Conservation (phyloP, 2,113 vertebrate species). For the Calyptomena viridis region DNA sequence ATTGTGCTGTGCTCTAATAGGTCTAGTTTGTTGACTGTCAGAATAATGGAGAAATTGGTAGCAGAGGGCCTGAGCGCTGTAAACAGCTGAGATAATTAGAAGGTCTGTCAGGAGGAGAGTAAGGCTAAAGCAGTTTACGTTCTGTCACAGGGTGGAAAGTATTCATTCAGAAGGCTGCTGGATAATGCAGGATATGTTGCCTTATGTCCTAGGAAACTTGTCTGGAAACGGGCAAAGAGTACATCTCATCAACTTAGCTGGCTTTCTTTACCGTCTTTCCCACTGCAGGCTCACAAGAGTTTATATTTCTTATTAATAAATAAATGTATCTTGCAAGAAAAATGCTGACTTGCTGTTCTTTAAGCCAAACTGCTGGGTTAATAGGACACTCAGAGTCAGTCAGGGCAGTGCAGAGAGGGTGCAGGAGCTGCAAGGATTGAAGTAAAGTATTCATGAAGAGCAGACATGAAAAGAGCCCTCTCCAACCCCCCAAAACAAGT, state of each 20-base stretch:
- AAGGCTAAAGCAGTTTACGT: slow-evolving; percentile 60
- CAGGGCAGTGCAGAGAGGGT: not conserved
- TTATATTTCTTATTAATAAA: slow-evolving; percentile 49
- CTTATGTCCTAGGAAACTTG: not conserved
- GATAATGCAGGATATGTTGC: not conserved
- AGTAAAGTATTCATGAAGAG: not conserved
- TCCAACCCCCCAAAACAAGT: too few relatives aligned
- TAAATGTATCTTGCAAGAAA: not conserved
- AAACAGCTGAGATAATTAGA: slow-evolving; percentile 91
- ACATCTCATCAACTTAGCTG: accelerated
- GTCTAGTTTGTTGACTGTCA: slow-evolving; percentile 89
- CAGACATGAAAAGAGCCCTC: not conserved
- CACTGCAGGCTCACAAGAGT: not conserved
- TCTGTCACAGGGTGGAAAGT: slow-evolving; percentile 23
- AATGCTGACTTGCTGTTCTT: slow-evolving; percentile 16
- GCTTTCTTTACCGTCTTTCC: not conserved
- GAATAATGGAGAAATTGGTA: slow-evolving; percentile 90
- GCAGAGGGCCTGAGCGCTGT: slow-evolving; percentile 79
- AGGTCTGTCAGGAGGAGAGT: slow-evolving; percentile 78
- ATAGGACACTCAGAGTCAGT: not conserved
- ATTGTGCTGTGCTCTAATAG: slow-evolving; percentile 81
- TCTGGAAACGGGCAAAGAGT: not conserved
- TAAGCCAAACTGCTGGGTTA: not conserved
- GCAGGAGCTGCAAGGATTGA: not conserved
- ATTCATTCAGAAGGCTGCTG: slow-evolving; percentile 38